Evolutionary conservation across 1,140 invertebrate genomes (phyloP).

Genomic region (Drosophila nikananu): DNA sequence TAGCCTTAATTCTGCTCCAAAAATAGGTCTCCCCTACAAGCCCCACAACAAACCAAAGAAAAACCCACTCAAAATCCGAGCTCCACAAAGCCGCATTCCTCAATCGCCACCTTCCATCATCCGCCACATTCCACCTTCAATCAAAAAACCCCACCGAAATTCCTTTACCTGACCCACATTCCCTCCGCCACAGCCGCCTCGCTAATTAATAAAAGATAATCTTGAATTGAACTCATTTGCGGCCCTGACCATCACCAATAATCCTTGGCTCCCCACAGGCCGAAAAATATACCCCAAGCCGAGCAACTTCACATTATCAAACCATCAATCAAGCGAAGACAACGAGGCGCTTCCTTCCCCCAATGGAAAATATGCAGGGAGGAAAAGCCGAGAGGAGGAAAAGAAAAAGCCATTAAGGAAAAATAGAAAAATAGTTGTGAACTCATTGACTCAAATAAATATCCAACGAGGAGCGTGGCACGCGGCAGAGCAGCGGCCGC

Average conservation of each 20-base stretch:
- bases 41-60: background rate
- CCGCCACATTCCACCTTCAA: conserved; percentile 17
- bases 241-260: conserved; percentile 26
- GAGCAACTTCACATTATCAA: conserved; percentile 67
- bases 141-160: conserved; percentile 15
- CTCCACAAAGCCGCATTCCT: background rate
- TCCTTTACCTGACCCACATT: conserved; percentile 35
- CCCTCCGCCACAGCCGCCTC: conserved; percentile 1
- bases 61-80: background rate
- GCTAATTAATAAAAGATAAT: conserved; percentile 56
- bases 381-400: conserved; percentile 12
- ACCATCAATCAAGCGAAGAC: conserved; percentile 76
- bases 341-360: conserved; percentile 71
- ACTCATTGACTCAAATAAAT: conserved; percentile 84
- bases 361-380: conserved; percentile 14
- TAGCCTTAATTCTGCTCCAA: no score
- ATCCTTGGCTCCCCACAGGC: conserved; percentile 14
- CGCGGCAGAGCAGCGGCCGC: conserved; percentile 17
- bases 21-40: no score
- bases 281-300: conserved; percentile 5
- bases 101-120: conserved; percentile 12
- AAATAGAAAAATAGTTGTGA: conserved; percentile 81
- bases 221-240: conserved; percentile 53
- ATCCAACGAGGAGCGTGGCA: conserved; percentile 57
- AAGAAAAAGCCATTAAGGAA: conserved; percentile 70